These are phyloP conservation scores for Formica aserva DNA, from an alignment of 2,888 invertebrate genomes.

Conservation along the genomic window DNA sequence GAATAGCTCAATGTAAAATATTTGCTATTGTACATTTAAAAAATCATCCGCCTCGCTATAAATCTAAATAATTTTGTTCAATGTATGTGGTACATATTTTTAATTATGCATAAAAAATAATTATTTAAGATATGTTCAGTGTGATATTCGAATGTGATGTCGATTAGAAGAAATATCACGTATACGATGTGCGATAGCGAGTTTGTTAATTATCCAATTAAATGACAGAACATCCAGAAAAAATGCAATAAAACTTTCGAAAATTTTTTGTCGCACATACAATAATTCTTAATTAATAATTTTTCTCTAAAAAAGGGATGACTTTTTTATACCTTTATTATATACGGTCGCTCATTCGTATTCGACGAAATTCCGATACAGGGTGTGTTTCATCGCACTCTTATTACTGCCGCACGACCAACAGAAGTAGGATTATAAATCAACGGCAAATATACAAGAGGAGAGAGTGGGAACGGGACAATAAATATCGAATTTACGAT, in stretches of 20 bases:
- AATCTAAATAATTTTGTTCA: neutral
- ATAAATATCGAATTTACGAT: slow-evolving; percentile 49
- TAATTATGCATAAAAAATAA: neutral
- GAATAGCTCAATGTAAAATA: neutral
- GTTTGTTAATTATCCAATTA: slow-evolving; percentile 1
- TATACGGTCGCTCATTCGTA: neutral
- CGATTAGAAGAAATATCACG: neutral
- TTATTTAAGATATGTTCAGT: neutral
- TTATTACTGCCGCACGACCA: slow-evolving; percentile 19
- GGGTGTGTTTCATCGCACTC: slow-evolving; percentile 26
- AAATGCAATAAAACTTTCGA: neutral
- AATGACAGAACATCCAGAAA: neutral
- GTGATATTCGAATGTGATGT: neutral
- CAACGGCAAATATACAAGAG: neutral
- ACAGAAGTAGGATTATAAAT: slow-evolving; percentile 24
- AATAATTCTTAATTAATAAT: neutral
- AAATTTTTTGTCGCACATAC: neutral
- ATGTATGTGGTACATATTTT: neutral
- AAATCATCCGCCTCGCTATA: neutral
- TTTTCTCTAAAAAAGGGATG: neutral
- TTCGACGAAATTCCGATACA: slow-evolving; percentile 58
- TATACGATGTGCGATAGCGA: neutral
- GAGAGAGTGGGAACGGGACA: neutral
- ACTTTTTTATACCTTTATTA: neutral
- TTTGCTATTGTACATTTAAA: neutral